Evolutionary conservation across 2,113 vertebrate genomes (phyloP).

Genomic region (Apus apus): DNA sequence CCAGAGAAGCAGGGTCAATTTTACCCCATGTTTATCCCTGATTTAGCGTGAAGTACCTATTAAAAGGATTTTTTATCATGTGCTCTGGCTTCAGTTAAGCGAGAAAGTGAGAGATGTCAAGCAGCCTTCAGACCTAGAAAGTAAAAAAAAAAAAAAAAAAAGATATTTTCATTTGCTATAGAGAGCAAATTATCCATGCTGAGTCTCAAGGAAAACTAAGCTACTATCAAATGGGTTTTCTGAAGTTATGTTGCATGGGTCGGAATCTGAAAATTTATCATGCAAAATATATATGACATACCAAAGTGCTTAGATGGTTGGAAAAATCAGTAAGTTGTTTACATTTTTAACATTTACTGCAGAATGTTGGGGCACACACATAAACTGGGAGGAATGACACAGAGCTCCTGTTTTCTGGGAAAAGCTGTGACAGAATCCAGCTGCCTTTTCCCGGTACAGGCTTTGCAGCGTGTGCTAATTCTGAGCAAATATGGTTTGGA

Average conservation of each 20-base stretch:
- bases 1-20: constrained; percentile 47
- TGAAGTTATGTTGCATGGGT: background rate
- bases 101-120: constrained; percentile 37
- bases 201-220: background rate
- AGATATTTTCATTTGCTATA: background rate
- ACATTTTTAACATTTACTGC: constrained; percentile 3
- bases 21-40: constrained; percentile 42
- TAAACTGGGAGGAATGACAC: background rate
- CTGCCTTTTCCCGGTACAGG: constrained; percentile 27
- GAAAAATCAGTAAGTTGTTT: background rate
- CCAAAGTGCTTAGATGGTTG: background rate
- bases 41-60: constrained; percentile 47
- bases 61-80: constrained; percentile 28
- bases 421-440: background rate
- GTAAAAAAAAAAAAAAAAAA: background rate
- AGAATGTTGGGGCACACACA: background rate
- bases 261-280: background rate
- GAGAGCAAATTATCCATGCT: background rate
- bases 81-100: constrained; percentile 44
- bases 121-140: constrained; percentile 28
- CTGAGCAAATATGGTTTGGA: constrained; percentile 47
- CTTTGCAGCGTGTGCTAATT: constrained; percentile 56
- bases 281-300: background rate
- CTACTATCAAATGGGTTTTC: background rate
- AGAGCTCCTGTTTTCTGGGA: background rate